Evolutionary conservation across 2,797 vertebrate species (phyloP).

Genomic region (Rhincodon typus): DNA sequence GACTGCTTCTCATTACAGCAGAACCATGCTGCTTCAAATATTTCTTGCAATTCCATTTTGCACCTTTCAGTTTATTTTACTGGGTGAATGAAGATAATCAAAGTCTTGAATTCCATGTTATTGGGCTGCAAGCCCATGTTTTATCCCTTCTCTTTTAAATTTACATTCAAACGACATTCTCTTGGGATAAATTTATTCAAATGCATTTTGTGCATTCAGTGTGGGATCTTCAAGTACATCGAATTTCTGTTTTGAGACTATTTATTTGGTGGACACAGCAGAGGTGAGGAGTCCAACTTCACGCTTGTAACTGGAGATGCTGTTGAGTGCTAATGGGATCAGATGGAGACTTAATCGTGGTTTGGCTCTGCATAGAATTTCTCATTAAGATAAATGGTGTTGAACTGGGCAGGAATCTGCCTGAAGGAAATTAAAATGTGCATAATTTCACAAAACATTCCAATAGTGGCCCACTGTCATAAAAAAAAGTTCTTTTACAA

Average conservation of each 20-base stretch:
- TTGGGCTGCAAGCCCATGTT: not conserved
- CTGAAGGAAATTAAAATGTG: constrained; percentile 1
- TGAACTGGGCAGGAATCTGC: not conserved
- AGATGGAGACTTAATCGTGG: not conserved
- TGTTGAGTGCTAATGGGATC: not conserved
- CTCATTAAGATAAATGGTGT: constrained; percentile 26
- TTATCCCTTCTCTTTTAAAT: not conserved
- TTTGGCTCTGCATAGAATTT: not conserved
- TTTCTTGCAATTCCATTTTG: not conserved
- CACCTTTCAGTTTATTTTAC: not conserved
- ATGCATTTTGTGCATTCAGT: not conserved
- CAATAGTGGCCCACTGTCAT: not conserved
- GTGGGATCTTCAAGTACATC: not conserved
- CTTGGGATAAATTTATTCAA: not conserved
- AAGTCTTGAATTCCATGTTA: not conserved
- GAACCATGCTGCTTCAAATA: not conserved
- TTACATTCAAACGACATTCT: not conserved
- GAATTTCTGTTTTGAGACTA: not conserved
- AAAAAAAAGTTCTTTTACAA: not conserved
- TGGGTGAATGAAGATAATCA: not conserved
- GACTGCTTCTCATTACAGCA: not conserved
- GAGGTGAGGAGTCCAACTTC: not conserved
- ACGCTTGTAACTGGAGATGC: not conserved
- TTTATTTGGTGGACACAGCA: not conserved
- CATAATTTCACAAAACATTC: not conserved